Evolutionary conservation across 2,888 invertebrate species (phyloP).

Genomic region (Polia nebulosa): DNA sequence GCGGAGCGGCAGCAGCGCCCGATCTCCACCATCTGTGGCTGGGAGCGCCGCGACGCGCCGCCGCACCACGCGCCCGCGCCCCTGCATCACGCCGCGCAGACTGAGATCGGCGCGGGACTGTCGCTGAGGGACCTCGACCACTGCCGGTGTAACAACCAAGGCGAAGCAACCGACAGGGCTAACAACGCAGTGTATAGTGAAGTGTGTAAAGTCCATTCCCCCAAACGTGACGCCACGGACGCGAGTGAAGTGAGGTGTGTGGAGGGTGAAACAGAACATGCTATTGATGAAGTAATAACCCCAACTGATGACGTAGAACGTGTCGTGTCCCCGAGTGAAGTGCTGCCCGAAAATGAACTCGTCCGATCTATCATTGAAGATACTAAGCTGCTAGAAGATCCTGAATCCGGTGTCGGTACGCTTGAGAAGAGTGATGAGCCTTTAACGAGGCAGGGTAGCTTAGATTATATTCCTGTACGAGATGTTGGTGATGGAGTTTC

Average conservation of each 20-base stretch:
- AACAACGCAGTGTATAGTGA: constrained; percentile 91
- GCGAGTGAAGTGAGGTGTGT: constrained; percentile 60
- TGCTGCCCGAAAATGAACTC: constrained; percentile 69
- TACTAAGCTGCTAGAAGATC: constrained; percentile 81
- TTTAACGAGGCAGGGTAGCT: constrained; percentile 84
- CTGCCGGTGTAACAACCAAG: constrained; percentile 79
- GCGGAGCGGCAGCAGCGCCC: constrained; percentile 97
- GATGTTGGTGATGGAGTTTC: constrained; percentile 84
- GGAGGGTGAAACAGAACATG: constrained; percentile 75
- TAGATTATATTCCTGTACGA: constrained; percentile 89
- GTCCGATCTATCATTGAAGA: constrained; percentile 81
- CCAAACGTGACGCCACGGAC: constrained; percentile 70
- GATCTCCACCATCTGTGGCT: constrained; percentile 98
- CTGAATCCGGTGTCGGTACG: constrained; percentile 85
- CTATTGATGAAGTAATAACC: constrained; percentile 75
- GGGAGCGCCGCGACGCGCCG: constrained; percentile 92
- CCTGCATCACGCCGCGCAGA: constrained; percentile 85
- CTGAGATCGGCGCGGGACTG: constrained; percentile 86
- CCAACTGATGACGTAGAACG: constrained; percentile 40
- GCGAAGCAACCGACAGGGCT: constrained; percentile 75
- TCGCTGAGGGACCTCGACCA: constrained; percentile 86
- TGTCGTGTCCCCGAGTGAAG: constrained; percentile 35
- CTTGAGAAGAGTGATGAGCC: constrained; percentile 82
- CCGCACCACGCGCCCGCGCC: constrained; percentile 25
- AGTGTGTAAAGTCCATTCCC: constrained; percentile 92